Evolutionary conservation across 2,797 vertebrate genomes (phyloP).

Genomic region (Protonibea diacanthus): DNA sequence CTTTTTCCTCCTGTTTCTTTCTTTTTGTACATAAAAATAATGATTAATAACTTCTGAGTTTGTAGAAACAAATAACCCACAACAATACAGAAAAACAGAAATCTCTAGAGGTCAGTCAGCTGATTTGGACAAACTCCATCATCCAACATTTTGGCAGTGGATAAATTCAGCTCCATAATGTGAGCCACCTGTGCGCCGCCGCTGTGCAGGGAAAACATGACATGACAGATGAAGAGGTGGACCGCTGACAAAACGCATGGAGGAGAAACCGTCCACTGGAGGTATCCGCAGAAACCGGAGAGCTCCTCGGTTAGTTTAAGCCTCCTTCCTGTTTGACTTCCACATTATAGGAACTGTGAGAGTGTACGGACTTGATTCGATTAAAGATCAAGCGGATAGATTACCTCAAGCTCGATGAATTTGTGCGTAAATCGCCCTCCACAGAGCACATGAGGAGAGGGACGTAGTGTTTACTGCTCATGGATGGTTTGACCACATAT

Average conservation of each 20-base stretch:
- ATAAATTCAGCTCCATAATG: conserved; percentile 64
- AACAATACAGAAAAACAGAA: conserved; percentile 21
- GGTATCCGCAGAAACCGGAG: conserved; percentile 65
- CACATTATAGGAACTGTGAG: conserved; percentile 59
- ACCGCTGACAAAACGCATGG: conserved; percentile 67
- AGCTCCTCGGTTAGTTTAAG: conserved; percentile 69
- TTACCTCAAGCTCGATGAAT: conserved; percentile 26
- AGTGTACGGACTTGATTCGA: conserved; percentile 58
- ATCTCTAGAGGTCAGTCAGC: conserved; percentile 68
- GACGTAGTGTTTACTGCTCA: conserved; percentile 14
- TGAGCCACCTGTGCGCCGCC: conserved; percentile 76
- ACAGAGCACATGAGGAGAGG: not conserved
- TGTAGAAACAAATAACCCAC: not conserved
- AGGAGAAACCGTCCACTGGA: conserved; percentile 58
- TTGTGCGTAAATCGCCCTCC: conserved; percentile 42
- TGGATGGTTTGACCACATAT: not conserved
- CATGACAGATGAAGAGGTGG: conserved; percentile 77
- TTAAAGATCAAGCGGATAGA: conserved; percentile 56
- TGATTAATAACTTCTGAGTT: not conserved
- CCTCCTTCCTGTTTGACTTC: conserved; percentile 77
- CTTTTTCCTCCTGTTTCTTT: not conserved
- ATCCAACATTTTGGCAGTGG: conserved; percentile 58
- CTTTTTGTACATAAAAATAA: conserved; percentile 3
- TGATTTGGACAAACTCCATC: conserved; percentile 69
- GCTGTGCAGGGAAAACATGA: conserved; percentile 64